These are phyloP conservation scores for Tridacna crocea DNA, from an alignment of 2,888 invertebrate species.

Conservation along the genomic window DNA sequence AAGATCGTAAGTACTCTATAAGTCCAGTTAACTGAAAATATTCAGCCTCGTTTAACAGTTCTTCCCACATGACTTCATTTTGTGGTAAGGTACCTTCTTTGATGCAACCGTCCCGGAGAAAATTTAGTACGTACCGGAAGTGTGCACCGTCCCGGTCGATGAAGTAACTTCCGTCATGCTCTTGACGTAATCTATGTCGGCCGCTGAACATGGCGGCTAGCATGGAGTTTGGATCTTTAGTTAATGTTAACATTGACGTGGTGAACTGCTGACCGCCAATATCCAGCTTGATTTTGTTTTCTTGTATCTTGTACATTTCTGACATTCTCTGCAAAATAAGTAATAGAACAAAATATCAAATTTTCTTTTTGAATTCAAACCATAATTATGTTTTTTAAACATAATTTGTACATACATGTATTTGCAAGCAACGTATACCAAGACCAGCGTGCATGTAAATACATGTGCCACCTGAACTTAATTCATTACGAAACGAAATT, in stretches of 20 bases:
- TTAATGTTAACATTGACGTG: conserved; percentile 77
- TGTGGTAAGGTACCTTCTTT: conserved; percentile 78
- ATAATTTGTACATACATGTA: too few relatives aligned
- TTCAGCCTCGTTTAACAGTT: conserved; percentile 78
- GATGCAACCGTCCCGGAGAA: conserved; percentile 77
- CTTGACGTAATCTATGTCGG: conserved; percentile 75
- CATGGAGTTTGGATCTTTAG: conserved; percentile 77
- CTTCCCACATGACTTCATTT: conserved; percentile 73
- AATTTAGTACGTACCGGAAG: conserved; percentile 79
- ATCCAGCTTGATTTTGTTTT: conserved; percentile 78
- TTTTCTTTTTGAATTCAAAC: background rate
- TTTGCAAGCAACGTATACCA: too few relatives aligned
- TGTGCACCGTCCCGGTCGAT: conserved; percentile 80
- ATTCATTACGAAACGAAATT: too few relatives aligned
- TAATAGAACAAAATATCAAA: background rate
- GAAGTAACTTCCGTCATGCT: conserved; percentile 79
- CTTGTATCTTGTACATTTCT: conserved; percentile 77
- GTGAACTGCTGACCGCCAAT: conserved; percentile 79
- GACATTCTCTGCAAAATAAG: conserved; percentile 73
- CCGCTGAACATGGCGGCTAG: conserved; percentile 81
- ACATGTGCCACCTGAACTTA: too few relatives aligned
- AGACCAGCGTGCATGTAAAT: too few relatives aligned
- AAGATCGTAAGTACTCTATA: conserved; percentile 67
- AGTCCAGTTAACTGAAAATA: conserved; percentile 77
- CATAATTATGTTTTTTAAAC: too few relatives aligned